phyloP scores from a whole-genome alignment of 2,797 vertebrate species.

The Parambassis ranga region DNA sequence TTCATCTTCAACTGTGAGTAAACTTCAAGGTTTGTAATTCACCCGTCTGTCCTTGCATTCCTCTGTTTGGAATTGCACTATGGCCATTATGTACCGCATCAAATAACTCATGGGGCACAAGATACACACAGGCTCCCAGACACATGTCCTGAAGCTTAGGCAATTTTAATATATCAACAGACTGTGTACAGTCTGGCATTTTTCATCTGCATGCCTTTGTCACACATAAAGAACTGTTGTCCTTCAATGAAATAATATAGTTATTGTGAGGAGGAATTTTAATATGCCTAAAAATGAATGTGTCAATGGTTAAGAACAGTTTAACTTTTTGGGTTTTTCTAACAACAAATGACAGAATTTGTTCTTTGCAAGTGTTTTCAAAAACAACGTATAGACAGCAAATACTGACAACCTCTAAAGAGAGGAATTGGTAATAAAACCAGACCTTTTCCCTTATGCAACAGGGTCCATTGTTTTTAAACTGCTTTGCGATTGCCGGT shows the following conservation, averaged over 20 bases:
- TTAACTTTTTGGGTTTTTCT: too few relatives aligned
- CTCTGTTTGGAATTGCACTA: conserved; percentile 6
- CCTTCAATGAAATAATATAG: neutral
- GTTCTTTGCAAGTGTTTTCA: too few relatives aligned
- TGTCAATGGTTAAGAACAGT: too few relatives aligned
- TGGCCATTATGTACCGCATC: conserved; percentile 2
- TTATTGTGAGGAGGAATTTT: neutral
- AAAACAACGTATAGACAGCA: too few relatives aligned
- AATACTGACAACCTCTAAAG: too few relatives aligned
- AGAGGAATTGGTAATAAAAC: too few relatives aligned
- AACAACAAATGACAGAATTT: too few relatives aligned
- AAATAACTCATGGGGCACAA: conserved; percentile 26
- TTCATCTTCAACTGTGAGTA: conserved; percentile 41
- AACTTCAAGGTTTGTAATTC: conserved; percentile 37
- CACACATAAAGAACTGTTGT: neutral
- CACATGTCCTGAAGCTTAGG: conserved; percentile 11
- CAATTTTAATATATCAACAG: conserved; percentile 42
- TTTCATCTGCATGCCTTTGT: neutral
- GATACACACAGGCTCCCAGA: conserved; percentile 7
- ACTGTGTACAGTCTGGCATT: neutral
- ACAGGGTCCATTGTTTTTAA: too few relatives aligned
- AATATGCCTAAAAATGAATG: neutral
- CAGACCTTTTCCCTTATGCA: too few relatives aligned
- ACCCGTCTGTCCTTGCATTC: conserved; percentile 23
- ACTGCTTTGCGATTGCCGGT: too few relatives aligned